Evolutionary conservation across 1,140 invertebrate species (phyloP).

Genomic region (Heterodera carotae): DNA sequence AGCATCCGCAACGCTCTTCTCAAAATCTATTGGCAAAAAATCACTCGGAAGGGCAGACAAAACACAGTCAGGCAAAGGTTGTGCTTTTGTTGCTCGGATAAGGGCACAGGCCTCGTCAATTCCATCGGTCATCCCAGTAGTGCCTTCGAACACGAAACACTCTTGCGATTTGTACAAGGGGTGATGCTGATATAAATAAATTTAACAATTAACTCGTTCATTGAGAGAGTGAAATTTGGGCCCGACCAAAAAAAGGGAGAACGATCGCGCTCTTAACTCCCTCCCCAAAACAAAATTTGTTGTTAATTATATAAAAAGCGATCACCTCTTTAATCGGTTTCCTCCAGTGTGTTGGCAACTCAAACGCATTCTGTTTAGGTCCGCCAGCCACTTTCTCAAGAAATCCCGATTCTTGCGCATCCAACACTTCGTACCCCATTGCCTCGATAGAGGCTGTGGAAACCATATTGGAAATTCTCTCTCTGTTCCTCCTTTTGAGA

Average conservation of each 20-base stretch:
- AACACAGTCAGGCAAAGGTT: slow-evolving; percentile 35
- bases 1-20: slow-evolving; percentile 47
- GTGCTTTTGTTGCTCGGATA: slow-evolving; percentile 43
- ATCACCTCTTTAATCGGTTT: slow-evolving; percentile 28
- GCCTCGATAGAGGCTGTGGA: slow-evolving; percentile 47
- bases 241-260: too few species aligned
- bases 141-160: slow-evolving; percentile 49
- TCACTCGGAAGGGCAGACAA: slow-evolving; percentile 23
- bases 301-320: too few species aligned
- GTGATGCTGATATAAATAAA: slow-evolving; percentile 47
- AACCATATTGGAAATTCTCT: slow-evolving; percentile 40
- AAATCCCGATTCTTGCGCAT: slow-evolving; percentile 46
- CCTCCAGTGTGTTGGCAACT: slow-evolving; percentile 41
- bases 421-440: slow-evolving; percentile 40
- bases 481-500: slow-evolving; percentile 36
- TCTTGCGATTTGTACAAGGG: slow-evolving; percentile 48
- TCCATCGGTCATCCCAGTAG: slow-evolving; percentile 50
- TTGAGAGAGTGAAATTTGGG: too few species aligned
- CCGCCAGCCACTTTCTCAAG: slow-evolving; percentile 33
- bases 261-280: too few species aligned
- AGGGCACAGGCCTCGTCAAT: slow-evolving; percentile 55
- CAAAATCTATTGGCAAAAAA: slow-evolving; percentile 36
- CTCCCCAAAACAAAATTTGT: too few species aligned
- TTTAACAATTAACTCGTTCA: too few species aligned
- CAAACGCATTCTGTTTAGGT: background rate